phyloP scores from a whole-genome alignment of 2,113 vertebrate genomes.

The Gymnarchus niloticus region DNA sequence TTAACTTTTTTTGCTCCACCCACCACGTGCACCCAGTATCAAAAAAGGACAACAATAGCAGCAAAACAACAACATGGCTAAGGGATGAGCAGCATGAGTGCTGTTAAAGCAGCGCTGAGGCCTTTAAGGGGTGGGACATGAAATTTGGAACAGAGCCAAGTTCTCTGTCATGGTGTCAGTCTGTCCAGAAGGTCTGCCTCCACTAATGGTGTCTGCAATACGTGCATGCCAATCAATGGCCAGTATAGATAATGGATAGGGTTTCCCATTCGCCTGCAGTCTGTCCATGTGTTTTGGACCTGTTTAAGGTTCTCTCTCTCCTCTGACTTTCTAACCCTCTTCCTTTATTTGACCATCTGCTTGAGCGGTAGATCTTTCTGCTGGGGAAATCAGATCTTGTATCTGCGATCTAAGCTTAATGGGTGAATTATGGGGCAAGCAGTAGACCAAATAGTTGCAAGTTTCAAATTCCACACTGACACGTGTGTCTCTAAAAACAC shows the following conservation, averaged over 20 bases:
- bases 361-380: not conserved
- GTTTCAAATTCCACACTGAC: not conserved
- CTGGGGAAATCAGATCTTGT: constrained; percentile 6
- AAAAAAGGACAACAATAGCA: not conserved
- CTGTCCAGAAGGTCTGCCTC: constrained; percentile 55
- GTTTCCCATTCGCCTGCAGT: constrained; percentile 33
- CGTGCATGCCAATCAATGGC: constrained; percentile 53
- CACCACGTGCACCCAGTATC: not conserved
- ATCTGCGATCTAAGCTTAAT: not conserved
- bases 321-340: constrained; percentile 17
- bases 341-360: constrained; percentile 23
- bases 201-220: constrained; percentile 55
- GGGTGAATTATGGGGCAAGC: not conserved
- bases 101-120: not conserved
- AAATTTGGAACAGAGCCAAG: constrained; percentile 27
- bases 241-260: constrained; percentile 52
- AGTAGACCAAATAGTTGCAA: not conserved
- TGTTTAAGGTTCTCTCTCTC: constrained; percentile 6
- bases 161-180: constrained; percentile 32
- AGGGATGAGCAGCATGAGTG: not conserved
- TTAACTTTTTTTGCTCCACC: constrained; percentile 19
- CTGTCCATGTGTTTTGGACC: constrained; percentile 26
- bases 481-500: not conserved
- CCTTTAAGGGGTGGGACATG: not conserved
- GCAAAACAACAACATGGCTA: constrained; percentile 8